Base-by-base conservation (phyloP, 2,797 vertebrate genomes). In the Neomorphus geoffroyi region DNA sequence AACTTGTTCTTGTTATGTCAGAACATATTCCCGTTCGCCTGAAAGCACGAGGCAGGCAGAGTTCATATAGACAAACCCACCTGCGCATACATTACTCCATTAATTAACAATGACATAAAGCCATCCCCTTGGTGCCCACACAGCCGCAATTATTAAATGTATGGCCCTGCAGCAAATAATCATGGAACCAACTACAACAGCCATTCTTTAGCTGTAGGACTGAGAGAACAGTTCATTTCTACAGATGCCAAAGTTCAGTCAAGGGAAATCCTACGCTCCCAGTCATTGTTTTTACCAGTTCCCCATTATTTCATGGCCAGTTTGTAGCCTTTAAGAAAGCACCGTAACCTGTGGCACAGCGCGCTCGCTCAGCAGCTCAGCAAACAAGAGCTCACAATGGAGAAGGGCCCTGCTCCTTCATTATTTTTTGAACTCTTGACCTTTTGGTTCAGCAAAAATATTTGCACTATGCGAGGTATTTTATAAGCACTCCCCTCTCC, bases 401-500 rank as follows among this genome's bases (percentile, higher is more conserved):
- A 71, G 56, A 4, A 71, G 11, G n/a, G 43, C 50, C 88, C 51
- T 50, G 60, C 21, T 28, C 81, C 92, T 89, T 94, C 65, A 60
- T 93, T 92, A 74, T 69, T 77, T 92, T 93, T 90, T 92, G 80
- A 94, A 90, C 86, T 74, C 74, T 70, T 0, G 2, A 78, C 83
- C 88, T 84, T 86, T 71, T 58, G 27, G 62, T 93, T 81, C 88
- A 85, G 80, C 18, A 88, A 81, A 96, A 94, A 61, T 80, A 94
- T 95, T 88, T 90, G 90, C 41, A 86, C 82, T 94, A 93, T 93
- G 94, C 56, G 28, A 88, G 91, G 82, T 95, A 96, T 95, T 96
- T 93, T 80, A 80, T 69, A 90, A 94, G 88, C 65, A 22, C 73
- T 56, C 79, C 87, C 77, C 72, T 81, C 65, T 50, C 58, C 45